Evolutionary conservation across 2,113 vertebrate genomes (phyloP).

Genomic region (Takifugu bimaculatus): DNA sequence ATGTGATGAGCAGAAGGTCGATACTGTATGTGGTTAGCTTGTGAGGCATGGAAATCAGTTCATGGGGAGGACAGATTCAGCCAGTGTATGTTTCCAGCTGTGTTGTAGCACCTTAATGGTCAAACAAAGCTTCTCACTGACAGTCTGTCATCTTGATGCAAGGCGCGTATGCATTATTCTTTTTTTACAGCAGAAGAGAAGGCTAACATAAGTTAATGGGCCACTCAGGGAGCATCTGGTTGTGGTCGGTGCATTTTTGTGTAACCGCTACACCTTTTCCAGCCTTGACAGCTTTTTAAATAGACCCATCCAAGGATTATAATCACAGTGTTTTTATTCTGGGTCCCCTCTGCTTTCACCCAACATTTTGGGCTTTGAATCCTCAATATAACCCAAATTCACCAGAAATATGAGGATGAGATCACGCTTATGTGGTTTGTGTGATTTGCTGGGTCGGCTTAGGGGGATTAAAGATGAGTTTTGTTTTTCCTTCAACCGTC

Average conservation of each 20-base stretch:
- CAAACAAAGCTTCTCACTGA: slow-evolving; percentile 8
- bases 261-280: slow-evolving; percentile 25
- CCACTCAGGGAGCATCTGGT: slow-evolving; percentile 42
- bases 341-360: slow-evolving; percentile 4
- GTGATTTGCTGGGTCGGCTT: slow-evolving; percentile 14
- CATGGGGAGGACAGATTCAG: slow-evolving; percentile 1
- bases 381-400: slow-evolving; percentile 11
- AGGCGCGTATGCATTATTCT: slow-evolving; percentile 3
- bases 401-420: not conserved
- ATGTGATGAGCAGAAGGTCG: no score
- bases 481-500: slow-evolving; percentile 31
- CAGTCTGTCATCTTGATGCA: slow-evolving; percentile 26
- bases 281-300: slow-evolving; percentile 18
- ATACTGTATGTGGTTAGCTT: no score
- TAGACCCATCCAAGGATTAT: slow-evolving; percentile 7
- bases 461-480: slow-evolving; percentile 21
- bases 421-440: slow-evolving; percentile 2
- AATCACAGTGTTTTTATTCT: slow-evolving; percentile 31
- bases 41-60: no score
- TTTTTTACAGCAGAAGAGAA: slow-evolving; percentile 34
- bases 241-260: slow-evolving; percentile 29
- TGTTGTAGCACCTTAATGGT: slow-evolving; percentile 8
- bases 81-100: not conserved
- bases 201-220: slow-evolving; percentile 50
- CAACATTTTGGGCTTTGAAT: no score